Percentiles rank a stretch among this genome's conserved stretches.
These are phyloP conservation scores for Entelurus aequoreus DNA, from an alignment of 2,113 vertebrate species.

Conservation along the genomic window DNA sequence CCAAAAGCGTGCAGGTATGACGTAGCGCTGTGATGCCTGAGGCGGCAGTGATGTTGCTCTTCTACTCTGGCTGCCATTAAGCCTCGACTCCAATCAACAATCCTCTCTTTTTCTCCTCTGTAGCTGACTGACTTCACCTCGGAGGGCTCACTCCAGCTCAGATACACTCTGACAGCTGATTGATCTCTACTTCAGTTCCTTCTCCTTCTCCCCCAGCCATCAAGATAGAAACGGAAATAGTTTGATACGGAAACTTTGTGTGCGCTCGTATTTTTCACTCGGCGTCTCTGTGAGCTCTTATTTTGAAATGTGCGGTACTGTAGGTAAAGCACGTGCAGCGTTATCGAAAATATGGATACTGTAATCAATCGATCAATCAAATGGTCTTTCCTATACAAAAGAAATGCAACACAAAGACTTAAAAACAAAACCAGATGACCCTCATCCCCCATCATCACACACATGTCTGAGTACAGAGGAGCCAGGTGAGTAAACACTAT, in stretches of 20 bases:
- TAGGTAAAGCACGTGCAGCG: neutral
- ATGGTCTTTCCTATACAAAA: too few relatives aligned
- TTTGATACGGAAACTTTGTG: neutral
- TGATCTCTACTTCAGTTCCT: slow-evolving; percentile 24
- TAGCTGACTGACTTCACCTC: slow-evolving; percentile 43
- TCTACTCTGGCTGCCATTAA: slow-evolving; percentile 42
- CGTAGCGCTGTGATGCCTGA: slow-evolving; percentile 18
- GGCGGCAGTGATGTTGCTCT: slow-evolving; percentile 17
- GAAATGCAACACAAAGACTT: too few relatives aligned
- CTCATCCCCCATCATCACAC: too few relatives aligned
- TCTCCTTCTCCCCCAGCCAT: neutral
- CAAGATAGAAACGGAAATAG: slow-evolving; percentile 11
- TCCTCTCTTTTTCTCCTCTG: slow-evolving; percentile 25
- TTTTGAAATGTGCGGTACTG: neutral
- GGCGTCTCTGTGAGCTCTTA: neutral
- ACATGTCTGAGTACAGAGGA: too few relatives aligned
- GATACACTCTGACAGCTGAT: slow-evolving; percentile 35
- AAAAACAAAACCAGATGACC: too few relatives aligned
- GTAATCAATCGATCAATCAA: too few relatives aligned
- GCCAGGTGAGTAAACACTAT: too few relatives aligned
- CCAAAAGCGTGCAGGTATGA: slow-evolving; percentile 20
- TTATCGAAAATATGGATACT: neutral
- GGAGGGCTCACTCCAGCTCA: slow-evolving; percentile 23
- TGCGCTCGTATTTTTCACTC: neutral
- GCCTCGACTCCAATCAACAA: slow-evolving; percentile 47